These are phyloP conservation scores for Troglohyphantes excavatus DNA, from an alignment of 2,888 invertebrate genomes.

Conservation along the genomic window DNA sequence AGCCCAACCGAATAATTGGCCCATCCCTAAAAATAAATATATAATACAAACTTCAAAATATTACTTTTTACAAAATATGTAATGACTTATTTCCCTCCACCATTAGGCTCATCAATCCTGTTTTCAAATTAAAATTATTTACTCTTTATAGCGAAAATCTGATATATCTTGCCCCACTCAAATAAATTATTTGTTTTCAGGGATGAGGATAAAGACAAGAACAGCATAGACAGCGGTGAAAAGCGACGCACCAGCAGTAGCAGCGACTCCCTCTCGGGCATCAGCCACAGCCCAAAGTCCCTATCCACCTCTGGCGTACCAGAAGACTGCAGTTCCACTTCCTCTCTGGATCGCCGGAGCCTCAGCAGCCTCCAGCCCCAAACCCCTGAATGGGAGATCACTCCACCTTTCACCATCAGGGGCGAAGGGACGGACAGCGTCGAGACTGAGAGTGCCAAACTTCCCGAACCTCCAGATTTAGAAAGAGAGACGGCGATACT, in stretches of 20 bases:
- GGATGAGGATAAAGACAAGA: conserved; percentile 80
- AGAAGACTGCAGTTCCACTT: conserved; percentile 75
- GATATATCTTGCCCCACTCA: no score
- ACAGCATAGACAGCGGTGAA: conserved; percentile 79
- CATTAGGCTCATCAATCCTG: no score
- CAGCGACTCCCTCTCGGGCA: conserved; percentile 77
- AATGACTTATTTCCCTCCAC: no score
- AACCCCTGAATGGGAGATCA: conserved; percentile 65
- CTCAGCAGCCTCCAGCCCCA: conserved; percentile 68
- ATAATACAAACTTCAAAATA: no score
- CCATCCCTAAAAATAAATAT: no score
- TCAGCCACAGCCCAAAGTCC: conserved; percentile 77
- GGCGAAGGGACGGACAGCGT: not conserved
- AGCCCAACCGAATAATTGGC: no score
- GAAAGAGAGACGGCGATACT: conserved; percentile 40
- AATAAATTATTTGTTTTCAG: conserved; percentile 80
- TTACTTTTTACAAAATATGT: no score
- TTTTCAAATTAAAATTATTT: no score
- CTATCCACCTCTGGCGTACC: conserved; percentile 65
- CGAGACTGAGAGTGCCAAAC: not conserved
- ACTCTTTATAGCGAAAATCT: no score
- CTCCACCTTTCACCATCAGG: conserved; percentile 26
- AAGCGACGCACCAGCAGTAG: conserved; percentile 79
- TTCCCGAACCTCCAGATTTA: conserved; percentile 63
- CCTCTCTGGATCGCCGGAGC: conserved; percentile 69